A percentile compares a stretch with the other conserved stretches of the same genome.
Evolutionary conservation across 1,140 invertebrate species (phyloP).

Genomic region (Aethina tumida): DNA sequence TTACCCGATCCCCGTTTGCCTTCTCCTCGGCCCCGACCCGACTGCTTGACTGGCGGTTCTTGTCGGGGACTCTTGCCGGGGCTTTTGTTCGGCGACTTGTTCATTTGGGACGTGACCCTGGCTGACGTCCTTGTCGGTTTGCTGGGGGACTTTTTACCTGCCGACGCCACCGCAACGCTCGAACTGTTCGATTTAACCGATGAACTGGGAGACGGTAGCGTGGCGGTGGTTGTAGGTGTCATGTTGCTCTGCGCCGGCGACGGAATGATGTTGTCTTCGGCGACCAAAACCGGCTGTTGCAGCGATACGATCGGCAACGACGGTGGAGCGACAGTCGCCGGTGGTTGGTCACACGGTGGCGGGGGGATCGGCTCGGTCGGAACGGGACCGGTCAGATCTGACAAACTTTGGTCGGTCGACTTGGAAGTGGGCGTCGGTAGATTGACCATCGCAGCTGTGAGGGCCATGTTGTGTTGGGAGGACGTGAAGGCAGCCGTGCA

Average conservation of each 20-base stretch:
- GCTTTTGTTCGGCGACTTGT: constrained; percentile 60
- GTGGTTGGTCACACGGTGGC: constrained; percentile 28
- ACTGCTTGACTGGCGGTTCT: constrained; percentile 17
- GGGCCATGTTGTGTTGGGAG: constrained; percentile 64
- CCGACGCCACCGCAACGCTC: constrained; percentile 12
- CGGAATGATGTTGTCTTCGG: constrained; percentile 10
- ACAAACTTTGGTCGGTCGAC: constrained; percentile 27
- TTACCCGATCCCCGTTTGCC: constrained; percentile 27
- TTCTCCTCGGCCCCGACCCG: constrained; percentile 20
- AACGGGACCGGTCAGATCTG: constrained; percentile 21
- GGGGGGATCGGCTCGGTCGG: constrained; percentile 14
- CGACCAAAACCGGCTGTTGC: constrained; percentile 2
- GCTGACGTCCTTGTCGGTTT: constrained; percentile 55
- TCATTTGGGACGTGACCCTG: constrained; percentile 46
- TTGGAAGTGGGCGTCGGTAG: constrained; percentile 28
- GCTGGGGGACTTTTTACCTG: constrained; percentile 51
- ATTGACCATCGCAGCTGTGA: constrained; percentile 64
- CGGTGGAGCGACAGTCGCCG: constrained; percentile 38
- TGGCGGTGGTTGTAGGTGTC: constrained; percentile 8
- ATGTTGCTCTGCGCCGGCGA: constrained; percentile 10
- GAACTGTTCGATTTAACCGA: constrained; percentile 28
- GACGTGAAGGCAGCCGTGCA: constrained; percentile 67
- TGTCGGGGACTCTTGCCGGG: constrained; percentile 63
- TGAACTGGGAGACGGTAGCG: constrained; percentile 31
- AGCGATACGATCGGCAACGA: constrained; percentile 25